phyloP scores from a whole-genome alignment of 2,797 vertebrate genomes.

The Rhodeus uyekii region DNA sequence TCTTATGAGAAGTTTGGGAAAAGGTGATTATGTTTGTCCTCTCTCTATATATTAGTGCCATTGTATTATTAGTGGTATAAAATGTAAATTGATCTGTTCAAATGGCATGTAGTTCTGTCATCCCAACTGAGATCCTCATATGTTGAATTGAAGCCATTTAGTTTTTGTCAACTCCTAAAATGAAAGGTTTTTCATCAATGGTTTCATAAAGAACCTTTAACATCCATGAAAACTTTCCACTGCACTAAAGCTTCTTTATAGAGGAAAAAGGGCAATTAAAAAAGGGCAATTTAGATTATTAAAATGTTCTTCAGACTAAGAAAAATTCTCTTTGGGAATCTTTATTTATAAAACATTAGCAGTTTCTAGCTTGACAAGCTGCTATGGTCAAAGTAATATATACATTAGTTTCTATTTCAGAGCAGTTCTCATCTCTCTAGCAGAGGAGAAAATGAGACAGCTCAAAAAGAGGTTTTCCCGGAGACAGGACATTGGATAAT shows the following conservation, averaged over 20 bases:
- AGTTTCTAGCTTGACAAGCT: not conserved
- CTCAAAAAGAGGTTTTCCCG: constrained; percentile 4
- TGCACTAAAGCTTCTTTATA: not conserved
- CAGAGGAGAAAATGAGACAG: not conserved
- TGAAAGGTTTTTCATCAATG: not conserved
- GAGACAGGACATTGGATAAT: constrained; percentile 25
- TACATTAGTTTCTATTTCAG: not conserved
- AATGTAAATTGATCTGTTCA: not conserved
- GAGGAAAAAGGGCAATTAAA: not conserved
- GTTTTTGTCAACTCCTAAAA: not conserved
- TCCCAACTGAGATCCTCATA: not conserved
- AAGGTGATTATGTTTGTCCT: not conserved
- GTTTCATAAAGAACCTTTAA: not conserved
- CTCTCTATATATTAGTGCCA: not conserved
- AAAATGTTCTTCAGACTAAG: not conserved
- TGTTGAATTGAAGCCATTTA: not conserved
- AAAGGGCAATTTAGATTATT: not conserved
- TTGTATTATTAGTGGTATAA: not conserved
- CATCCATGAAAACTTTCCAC: not conserved
- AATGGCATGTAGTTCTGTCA: not conserved
- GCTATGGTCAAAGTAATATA: not conserved
- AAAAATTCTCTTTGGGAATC: not conserved
- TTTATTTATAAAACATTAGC: not conserved
- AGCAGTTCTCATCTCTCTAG: not conserved
- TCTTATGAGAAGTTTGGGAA: not conserved